Evolutionary conservation across 2,888 invertebrate genomes (phyloP).

Genomic region (Eudemis profundana): DNA sequence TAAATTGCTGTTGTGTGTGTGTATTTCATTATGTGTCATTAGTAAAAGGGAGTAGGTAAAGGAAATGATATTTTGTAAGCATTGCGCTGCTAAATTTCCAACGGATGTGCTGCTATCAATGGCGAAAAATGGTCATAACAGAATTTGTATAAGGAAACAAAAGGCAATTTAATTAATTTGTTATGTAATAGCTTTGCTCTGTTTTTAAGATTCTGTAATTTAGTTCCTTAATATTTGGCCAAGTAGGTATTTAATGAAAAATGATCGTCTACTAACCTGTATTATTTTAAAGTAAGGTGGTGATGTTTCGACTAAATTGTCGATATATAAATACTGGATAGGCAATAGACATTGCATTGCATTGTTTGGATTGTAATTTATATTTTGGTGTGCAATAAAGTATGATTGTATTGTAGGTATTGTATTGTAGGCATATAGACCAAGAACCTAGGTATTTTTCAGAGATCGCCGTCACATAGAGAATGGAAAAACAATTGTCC

Average conservation of each 20-base stretch:
- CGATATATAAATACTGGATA: no score
- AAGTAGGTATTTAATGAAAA: background rate
- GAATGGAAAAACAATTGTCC: no score
- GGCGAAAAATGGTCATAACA: background rate
- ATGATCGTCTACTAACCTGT: background rate
- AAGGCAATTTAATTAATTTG: background rate
- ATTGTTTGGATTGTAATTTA: no score
- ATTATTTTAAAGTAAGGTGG: constrained; percentile 5
- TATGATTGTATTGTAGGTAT: no score
- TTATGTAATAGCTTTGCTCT: background rate
- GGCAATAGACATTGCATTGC: no score
- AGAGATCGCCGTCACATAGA: no score
- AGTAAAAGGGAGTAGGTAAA: constrained; percentile 7
- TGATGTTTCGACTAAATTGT: constrained; percentile 1
- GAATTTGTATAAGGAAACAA: constrained; percentile 13
- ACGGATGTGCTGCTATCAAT: constrained; percentile 10
- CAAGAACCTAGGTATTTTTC: no score
- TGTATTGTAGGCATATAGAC: no score
- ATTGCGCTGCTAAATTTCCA: constrained; percentile 13
- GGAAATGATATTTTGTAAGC: background rate
- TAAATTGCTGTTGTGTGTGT: background rate
- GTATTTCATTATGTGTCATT: background rate
- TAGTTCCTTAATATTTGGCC: background rate
- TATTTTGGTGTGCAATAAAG: no score
- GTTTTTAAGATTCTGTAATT: background rate